Evolutionary conservation across 2,888 invertebrate genomes (phyloP).

Genomic region (Agonopterix heracliana): DNA sequence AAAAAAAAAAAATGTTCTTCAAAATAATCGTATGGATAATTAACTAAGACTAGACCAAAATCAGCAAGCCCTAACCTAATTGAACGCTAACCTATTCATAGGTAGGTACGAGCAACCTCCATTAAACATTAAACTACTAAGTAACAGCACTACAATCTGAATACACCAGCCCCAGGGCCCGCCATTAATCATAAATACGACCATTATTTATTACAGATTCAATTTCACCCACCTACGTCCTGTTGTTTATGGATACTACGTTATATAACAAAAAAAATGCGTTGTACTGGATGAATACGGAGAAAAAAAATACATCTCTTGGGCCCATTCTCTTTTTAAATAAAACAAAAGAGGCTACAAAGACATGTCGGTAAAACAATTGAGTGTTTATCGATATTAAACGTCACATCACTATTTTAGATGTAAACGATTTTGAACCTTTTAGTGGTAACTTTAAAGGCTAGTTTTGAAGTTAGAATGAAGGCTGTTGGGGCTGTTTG

Average conservation of each 20-base stretch:
- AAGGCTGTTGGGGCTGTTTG: conserved; percentile 18
- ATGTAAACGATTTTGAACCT: conserved; percentile 29
- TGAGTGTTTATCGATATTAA: conserved; percentile 39
- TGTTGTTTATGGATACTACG: conserved; percentile 53
- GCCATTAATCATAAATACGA: conserved; percentile 63
- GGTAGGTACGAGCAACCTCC: not conserved
- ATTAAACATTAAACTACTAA: conserved; percentile 4
- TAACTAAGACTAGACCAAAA: not conserved
- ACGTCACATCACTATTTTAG: conserved; percentile 32
- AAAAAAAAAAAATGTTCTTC: too few species aligned
- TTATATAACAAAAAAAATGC: conserved; percentile 41
- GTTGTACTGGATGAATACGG: conserved; percentile 34
- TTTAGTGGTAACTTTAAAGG: not conserved
- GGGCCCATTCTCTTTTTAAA: conserved; percentile 62
- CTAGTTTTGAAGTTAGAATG: not conserved
- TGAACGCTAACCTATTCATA: not conserved
- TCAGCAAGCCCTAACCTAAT: not conserved
- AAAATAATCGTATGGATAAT: not conserved
- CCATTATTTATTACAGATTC: conserved; percentile 71
- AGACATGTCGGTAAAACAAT: conserved; percentile 75
- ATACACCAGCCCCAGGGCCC: conserved; percentile 16
- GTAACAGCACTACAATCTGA: conserved; percentile 2
- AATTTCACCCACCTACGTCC: conserved; percentile 63
- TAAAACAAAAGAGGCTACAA: conserved; percentile 72
- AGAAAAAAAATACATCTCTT: conserved; percentile 52